Conservation (phyloP, 2,888 invertebrate species). For the Lepidochrysops patricia region DNA sequence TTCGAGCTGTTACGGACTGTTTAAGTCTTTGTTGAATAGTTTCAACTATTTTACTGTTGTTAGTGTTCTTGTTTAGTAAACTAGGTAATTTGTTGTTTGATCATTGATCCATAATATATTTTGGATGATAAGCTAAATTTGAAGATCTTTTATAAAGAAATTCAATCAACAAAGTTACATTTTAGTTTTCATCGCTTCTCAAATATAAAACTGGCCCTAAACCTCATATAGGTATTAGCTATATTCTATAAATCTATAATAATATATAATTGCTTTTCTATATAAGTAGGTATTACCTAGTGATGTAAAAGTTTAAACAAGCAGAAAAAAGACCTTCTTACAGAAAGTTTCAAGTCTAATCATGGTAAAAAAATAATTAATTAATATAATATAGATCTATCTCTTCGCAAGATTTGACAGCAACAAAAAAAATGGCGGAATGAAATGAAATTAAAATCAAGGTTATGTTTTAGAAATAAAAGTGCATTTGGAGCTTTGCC, state of each 20-base stretch:
- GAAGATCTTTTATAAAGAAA: not conserved
- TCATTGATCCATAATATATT: not conserved
- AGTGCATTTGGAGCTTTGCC: not conserved
- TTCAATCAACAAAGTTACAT: no score
- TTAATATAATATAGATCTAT: not conserved
- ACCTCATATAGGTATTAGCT: no score
- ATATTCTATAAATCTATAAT: no score
- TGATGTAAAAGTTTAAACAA: no score
- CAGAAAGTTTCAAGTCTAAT: no score
- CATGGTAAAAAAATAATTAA: no score
- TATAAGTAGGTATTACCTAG: no score
- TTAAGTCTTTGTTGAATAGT: not conserved
- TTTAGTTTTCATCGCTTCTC: no score
- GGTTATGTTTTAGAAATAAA: not conserved
- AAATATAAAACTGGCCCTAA: no score
- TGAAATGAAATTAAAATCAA: not conserved
- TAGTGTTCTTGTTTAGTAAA: not conserved
- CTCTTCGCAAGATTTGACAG: not conserved
- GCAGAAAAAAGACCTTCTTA: no score
- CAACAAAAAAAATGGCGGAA: not conserved
- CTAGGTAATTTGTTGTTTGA: not conserved
- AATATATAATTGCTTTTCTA: no score
- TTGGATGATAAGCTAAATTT: not conserved
- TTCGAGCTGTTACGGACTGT: no score
- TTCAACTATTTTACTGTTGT: not conserved